A percentile compares a stretch with the other conserved stretches of the same genome.
phyloP scores from a whole-genome alignment of 2,888 invertebrate genomes.

The Elmis aenea region DNA sequence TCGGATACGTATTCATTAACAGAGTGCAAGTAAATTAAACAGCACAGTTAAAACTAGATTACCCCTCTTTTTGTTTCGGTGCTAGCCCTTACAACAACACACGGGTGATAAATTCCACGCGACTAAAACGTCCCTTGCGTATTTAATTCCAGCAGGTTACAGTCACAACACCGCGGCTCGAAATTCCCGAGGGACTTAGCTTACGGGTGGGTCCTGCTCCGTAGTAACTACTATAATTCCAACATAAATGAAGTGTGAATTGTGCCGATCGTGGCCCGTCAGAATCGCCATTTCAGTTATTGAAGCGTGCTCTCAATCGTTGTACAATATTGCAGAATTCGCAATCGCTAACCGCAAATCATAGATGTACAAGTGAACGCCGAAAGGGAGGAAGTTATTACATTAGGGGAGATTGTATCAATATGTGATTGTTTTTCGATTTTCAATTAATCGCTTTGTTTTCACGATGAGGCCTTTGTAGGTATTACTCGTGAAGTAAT shows the following conservation, averaged over 20 bases:
- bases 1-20: too few species aligned
- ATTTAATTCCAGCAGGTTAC: constrained; percentile 6
- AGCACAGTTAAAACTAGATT: too few species aligned
- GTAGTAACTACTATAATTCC: constrained; percentile 4
- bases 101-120: constrained; percentile 7
- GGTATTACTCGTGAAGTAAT: too few species aligned
- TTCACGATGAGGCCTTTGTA: too few species aligned
- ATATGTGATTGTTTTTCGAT: constrained; percentile 6
- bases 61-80: too few species aligned
- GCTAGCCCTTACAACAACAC: too few species aligned
- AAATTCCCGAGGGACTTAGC: constrained; percentile 5
- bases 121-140: constrained; percentile 4
- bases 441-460: constrained; percentile 7
- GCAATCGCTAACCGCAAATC: constrained; percentile 5
- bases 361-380: constrained; percentile 4
- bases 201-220: constrained; percentile 2
- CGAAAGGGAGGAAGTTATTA: constrained; percentile 3
- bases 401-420: constrained; percentile 5
- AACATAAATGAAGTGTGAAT: constrained; percentile 6
- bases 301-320: too few species aligned
- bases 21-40: too few species aligned
- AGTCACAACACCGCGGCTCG: constrained; percentile 4
- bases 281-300: constrained; percentile 5
- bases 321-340: constrained; percentile 2
- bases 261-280: constrained; percentile 4